Evolutionary conservation across 2,113 vertebrate species (phyloP).

Genomic region (Actenoides hombroni): DNA sequence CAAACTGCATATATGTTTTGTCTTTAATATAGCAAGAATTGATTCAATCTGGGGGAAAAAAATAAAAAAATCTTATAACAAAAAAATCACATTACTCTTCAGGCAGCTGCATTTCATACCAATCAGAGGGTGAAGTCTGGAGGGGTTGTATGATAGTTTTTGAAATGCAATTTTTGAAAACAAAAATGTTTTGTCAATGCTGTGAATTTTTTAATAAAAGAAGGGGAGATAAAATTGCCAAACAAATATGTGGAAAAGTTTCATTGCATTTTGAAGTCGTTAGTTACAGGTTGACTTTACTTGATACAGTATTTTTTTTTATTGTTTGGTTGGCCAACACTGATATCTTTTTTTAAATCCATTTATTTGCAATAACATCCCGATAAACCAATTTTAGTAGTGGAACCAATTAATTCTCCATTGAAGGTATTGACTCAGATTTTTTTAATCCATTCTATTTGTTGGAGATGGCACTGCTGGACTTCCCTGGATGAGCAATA

Average conservation of each 20-base stretch:
- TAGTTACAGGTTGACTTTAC: slow-evolving; percentile 7
- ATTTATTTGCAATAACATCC: not conserved
- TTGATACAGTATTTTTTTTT: not conserved
- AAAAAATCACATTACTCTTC: not conserved
- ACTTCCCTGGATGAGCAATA: not conserved
- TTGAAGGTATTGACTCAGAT: slow-evolving; percentile 23
- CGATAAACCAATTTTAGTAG: slow-evolving; percentile 18
- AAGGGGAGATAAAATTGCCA: not conserved
- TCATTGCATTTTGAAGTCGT: not conserved
- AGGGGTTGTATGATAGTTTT: not conserved
- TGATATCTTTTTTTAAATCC: not conserved
- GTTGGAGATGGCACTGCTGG: not conserved
- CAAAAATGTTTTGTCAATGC: not conserved
- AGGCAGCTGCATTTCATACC: not conserved
- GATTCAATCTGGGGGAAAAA: not conserved
- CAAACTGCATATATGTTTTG: not conserved
- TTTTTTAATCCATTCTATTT: slow-evolving; percentile 7
- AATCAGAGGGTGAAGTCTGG: not conserved
- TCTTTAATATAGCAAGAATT: not conserved
- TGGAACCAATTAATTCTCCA: slow-evolving; percentile 14
- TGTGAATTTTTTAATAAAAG: not conserved
- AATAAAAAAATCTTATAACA: not conserved
- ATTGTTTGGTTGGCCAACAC: not conserved
- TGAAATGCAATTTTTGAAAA: not conserved
- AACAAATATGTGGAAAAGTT: not conserved